A percentile compares a stretch with the other conserved stretches of the same genome.
Conservation (phyloP, 2,113 vertebrate species). For the Xiphophorus maculatus region DNA sequence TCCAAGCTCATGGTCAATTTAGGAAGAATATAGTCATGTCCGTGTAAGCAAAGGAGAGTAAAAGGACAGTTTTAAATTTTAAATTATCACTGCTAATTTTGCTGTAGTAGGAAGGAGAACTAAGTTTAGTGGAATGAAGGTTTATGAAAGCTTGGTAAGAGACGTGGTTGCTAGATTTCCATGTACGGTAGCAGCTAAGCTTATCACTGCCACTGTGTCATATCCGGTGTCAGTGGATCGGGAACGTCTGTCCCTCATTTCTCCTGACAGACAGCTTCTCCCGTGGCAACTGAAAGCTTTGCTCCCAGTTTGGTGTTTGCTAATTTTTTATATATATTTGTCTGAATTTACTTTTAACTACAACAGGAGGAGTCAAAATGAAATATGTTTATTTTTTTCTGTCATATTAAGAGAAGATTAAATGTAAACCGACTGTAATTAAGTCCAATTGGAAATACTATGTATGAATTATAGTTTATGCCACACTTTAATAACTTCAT, state of each 20-base stretch:
- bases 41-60: neutral
- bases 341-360: conserved; percentile 3
- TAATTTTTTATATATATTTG: conserved; percentile 4
- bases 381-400: neutral
- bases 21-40: neutral
- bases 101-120: conserved; percentile 7
- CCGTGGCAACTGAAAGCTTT: neutral
- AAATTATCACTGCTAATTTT: neutral
- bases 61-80: neutral
- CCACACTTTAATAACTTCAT: too few species aligned
- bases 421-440: neutral
- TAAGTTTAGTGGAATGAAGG: neutral
- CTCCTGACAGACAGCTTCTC: neutral
- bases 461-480: too few species aligned
- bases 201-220: conserved; percentile 32
- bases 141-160: conserved; percentile 19
- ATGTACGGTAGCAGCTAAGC: conserved; percentile 15
- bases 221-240: conserved; percentile 11
- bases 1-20: too few species aligned
- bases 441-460: too few species aligned
- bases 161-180: conserved; percentile 16
- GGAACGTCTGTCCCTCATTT: conserved; percentile 7
- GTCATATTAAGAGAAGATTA: neutral
- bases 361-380: neutral
- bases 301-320: neutral